Percentiles rank a stretch among this genome's conserved stretches.
Evolutionary conservation across 2,797 vertebrate species (phyloP).

Genomic region (Erethizon dorsatum): DNA sequence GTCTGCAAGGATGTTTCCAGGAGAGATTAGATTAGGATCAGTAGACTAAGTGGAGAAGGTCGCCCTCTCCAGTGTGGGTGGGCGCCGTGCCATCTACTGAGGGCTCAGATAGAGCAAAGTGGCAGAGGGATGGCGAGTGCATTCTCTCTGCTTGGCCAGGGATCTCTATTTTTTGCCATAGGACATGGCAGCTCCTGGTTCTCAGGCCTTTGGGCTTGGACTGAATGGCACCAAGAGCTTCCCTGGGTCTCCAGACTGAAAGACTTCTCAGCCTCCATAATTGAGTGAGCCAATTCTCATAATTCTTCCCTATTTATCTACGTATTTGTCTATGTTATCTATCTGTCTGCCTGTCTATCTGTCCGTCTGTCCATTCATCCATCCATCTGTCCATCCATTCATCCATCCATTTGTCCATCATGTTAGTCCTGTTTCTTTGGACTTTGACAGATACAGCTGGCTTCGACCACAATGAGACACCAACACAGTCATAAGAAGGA

Average conservation of each 20-base stretch:
- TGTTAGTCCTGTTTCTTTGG: neutral
- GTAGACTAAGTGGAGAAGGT: neutral
- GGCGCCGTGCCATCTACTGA: neutral
- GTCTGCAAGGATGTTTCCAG: neutral
- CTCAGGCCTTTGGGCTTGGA: neutral
- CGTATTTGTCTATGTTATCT: neutral
- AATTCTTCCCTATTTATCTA: neutral
- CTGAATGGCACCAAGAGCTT: neutral
- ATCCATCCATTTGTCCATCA: no score
- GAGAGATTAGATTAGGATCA: neutral
- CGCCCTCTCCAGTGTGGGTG: no score
- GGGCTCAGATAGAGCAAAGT: no score
- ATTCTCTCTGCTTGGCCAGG: neutral
- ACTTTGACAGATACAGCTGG: neutral
- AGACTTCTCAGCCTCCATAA: neutral
- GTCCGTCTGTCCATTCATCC: neutral
- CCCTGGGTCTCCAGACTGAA: neutral
- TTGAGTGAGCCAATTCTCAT: neutral
- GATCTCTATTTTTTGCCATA: no score
- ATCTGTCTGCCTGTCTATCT: neutral
- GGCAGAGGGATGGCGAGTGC: neutral
- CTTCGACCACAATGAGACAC: neutral
- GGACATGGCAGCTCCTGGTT: neutral
- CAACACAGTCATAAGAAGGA: no score
- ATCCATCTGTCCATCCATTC: no score